A percentile compares a stretch with the other conserved stretches of the same genome.
Conservation (phyloP, 2,888 invertebrate species). For the Panopea generosa region DNA sequence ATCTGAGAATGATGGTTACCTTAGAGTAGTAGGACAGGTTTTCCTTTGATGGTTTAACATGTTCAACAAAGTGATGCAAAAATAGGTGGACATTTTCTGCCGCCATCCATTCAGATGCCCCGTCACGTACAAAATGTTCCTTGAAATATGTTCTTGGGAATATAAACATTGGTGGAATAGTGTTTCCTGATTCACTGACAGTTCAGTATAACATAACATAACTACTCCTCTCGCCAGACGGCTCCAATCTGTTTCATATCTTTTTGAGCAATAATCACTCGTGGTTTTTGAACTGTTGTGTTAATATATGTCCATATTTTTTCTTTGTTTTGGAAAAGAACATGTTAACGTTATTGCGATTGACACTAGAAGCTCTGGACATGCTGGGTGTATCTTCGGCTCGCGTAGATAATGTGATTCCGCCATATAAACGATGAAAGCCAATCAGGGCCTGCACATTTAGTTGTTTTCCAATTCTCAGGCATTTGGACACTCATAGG, state of each 20-base stretch:
- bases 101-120: conserved; percentile 77
- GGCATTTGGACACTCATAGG: background rate
- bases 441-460: background rate
- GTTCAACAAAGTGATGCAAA: conserved; percentile 77
- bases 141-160: conserved; percentile 46
- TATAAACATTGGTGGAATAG: conserved; percentile 47
- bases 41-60: conserved; percentile 70
- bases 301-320: too few relatives aligned
- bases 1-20: background rate
- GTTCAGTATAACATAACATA: conserved; percentile 16
- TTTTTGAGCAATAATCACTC: conserved; percentile 17
- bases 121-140: conserved; percentile 34
- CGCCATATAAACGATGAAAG: background rate
- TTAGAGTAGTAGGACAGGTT: background rate
- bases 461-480: background rate
- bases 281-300: conserved; percentile 53
- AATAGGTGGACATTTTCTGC: conserved; percentile 70
- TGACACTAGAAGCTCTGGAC: background rate
- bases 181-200: conserved; percentile 33
- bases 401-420: background rate
- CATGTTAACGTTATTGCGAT: conserved; percentile 28
- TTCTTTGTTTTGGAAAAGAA: too few relatives aligned
- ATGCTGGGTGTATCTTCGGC: background rate
- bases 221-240: conserved; percentile 42
- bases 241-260: conserved; percentile 47